A percentile compares a stretch with the other conserved stretches of the same genome.
Conservation (phyloP, 2,113 vertebrate genomes). For the Anolis sagrei region DNA sequence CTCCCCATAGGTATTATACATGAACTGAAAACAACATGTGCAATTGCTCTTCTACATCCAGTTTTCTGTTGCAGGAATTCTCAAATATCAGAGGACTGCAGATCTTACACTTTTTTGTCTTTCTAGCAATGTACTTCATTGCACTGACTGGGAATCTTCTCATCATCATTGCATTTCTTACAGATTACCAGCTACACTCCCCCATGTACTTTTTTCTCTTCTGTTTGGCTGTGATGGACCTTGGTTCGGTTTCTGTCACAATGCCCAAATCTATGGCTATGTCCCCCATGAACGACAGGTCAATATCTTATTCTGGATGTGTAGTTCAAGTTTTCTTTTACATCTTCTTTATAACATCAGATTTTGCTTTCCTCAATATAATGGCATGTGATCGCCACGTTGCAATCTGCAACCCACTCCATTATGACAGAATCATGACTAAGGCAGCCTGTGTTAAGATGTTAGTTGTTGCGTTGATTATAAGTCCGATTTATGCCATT, state of each 20-base stretch:
- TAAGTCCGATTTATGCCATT: neutral
- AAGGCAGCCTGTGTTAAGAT: too few relatives aligned
- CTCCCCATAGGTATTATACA: too few relatives aligned
- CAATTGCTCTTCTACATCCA: neutral
- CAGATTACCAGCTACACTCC: neutral
- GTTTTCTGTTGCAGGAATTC: neutral
- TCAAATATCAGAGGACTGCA: neutral
- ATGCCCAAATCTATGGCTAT: too few relatives aligned
- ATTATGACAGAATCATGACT: neutral
- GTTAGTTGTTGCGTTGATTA: neutral
- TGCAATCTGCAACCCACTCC: neutral
- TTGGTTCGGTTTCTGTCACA: too few relatives aligned
- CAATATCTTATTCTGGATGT: too few relatives aligned
- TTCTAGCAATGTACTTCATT: neutral
- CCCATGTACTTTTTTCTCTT: conserved; percentile 3
- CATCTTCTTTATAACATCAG: neutral
- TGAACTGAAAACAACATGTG: neutral
- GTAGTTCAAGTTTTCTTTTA: too few relatives aligned
- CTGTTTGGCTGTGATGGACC: neutral
- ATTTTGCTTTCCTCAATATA: neutral
- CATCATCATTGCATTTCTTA: neutral
- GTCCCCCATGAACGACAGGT: too few relatives aligned
- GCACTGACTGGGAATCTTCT: neutral
- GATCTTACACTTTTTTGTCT: neutral
- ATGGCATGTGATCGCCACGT: conserved; percentile 4